These are phyloP conservation scores for Leucoraja erinaceus DNA, from an alignment of 2,113 vertebrate species.

Conservation along the genomic window DNA sequence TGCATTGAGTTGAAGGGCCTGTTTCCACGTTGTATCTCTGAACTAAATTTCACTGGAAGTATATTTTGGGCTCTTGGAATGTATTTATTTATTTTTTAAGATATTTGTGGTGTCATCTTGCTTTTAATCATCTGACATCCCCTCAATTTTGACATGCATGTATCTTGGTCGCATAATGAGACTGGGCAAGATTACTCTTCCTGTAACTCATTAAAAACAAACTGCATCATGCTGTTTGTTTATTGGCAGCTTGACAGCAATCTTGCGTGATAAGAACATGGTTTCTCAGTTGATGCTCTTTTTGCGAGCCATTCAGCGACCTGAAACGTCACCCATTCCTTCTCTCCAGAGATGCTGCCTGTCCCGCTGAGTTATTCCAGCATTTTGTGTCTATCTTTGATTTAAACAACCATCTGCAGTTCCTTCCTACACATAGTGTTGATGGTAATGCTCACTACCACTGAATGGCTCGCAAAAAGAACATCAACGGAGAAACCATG, in stretches of 20 bases:
- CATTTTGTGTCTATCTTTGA: no score
- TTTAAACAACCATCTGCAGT: no score
- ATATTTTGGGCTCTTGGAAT: background rate
- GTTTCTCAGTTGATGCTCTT: background rate
- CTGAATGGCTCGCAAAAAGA: background rate
- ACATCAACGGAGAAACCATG: background rate
- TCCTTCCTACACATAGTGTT: no score
- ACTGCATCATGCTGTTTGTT: background rate
- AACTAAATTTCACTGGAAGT: background rate
- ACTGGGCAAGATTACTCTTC: background rate
- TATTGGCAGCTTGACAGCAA: background rate
- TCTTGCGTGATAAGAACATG: background rate
- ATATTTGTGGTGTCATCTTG: background rate
- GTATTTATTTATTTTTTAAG: background rate
- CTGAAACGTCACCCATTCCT: no score
- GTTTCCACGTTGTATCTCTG: no score
- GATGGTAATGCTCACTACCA: no score
- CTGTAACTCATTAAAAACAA: background rate
- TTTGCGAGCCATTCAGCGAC: background rate
- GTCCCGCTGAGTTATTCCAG: no score
- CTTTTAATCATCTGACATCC: background rate
- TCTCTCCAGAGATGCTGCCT: no score
- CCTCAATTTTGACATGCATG: background rate
- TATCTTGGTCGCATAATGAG: background rate
- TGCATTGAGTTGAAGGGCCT: no score